phyloP scores from a whole-genome alignment of 1,140 invertebrate genomes.

The Pseudomyrmex cubaensis region DNA sequence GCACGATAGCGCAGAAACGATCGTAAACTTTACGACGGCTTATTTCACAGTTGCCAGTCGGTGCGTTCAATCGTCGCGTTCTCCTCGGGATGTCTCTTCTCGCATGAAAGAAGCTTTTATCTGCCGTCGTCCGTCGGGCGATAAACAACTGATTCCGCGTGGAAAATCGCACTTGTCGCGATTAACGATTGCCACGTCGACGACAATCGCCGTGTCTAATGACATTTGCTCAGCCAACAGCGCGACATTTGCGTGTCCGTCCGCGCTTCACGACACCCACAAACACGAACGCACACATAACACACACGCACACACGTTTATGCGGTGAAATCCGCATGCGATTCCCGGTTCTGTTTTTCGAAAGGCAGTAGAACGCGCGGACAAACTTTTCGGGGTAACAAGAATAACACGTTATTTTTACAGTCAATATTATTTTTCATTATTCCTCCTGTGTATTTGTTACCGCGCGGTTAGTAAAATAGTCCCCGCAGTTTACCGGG shows the following conservation, averaged over 20 bases:
- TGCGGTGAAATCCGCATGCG: constrained; percentile 3
- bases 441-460: constrained; percentile 41
- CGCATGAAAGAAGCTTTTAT: constrained; percentile 27
- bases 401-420: constrained; percentile 49
- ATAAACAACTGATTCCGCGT: constrained; percentile 31
- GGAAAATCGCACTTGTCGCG: constrained; percentile 38
- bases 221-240: constrained; percentile 55
- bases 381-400: constrained; percentile 29
- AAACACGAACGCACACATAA: neutral
- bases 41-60: constrained; percentile 46
- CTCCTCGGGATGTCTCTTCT: neutral
- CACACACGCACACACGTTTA: neutral
- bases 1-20: constrained; percentile 41
- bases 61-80: constrained; percentile 24
- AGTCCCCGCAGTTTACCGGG: constrained; percentile 15
- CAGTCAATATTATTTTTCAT: constrained; percentile 56
- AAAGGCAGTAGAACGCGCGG: neutral
- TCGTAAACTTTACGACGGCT: constrained; percentile 65
- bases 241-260: constrained; percentile 34
- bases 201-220: constrained; percentile 40
- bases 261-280: neutral
- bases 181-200: neutral
- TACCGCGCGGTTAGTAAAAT: constrained; percentile 38
- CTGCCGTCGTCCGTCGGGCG: neutral
- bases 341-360: constrained; percentile 39